These are phyloP conservation scores for Tetramorium bicarinatum DNA, from an alignment of 2,888 invertebrate genomes.

Conservation along the genomic window DNA sequence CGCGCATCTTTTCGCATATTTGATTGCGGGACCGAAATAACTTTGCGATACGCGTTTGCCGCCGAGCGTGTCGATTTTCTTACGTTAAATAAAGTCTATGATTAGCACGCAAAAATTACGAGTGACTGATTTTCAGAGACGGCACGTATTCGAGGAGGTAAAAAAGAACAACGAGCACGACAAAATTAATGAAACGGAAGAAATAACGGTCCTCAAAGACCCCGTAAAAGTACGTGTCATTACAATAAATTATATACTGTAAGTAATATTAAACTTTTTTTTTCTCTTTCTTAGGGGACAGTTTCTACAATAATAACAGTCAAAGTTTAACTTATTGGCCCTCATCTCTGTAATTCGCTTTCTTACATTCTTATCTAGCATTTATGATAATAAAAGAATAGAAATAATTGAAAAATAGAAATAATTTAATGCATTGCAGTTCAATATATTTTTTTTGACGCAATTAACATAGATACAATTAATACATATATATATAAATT, in stretches of 20 bases:
- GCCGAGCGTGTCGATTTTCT: not conserved
- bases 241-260: not conserved
- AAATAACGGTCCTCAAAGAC: slow-evolving; percentile 65
- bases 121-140: slow-evolving; percentile 53
- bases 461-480: slow-evolving; percentile 25
- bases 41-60: not conserved
- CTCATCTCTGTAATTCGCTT: not conserved
- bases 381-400: slow-evolving; percentile 12
- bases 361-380: not conserved
- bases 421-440: slow-evolving; percentile 31
- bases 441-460: not conserved
- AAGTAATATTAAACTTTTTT: not conserved
- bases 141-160: slow-evolving; percentile 48
- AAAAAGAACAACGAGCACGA: not conserved
- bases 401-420: not conserved
- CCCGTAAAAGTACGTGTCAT: slow-evolving; percentile 58
- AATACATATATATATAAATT: slow-evolving; percentile 29
- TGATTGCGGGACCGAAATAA: slow-evolving; percentile 8
- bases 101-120: slow-evolving; percentile 24
- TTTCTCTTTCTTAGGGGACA: slow-evolving; percentile 38
- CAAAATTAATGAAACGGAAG: slow-evolving; percentile 24
- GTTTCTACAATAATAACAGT: slow-evolving; percentile 53
- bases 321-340: slow-evolving; percentile 20
- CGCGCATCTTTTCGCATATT: slow-evolving; percentile 3
- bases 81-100: slow-evolving; percentile 2